Evolutionary conservation across 2,113 vertebrate species (phyloP), one percentile per base, ranked within the genome.

Genomic region (Sprattus sprattus): DNA sequence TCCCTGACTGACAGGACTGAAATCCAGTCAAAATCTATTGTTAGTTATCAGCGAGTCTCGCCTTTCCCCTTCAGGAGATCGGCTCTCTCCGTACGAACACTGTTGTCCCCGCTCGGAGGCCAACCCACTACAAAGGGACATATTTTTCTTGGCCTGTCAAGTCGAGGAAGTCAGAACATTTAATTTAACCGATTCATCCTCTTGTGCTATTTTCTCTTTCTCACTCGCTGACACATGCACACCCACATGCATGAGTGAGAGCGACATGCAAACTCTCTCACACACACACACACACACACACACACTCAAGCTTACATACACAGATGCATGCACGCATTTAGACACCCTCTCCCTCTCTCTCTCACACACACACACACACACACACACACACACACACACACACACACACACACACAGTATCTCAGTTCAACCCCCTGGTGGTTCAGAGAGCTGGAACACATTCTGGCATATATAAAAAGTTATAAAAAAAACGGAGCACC

Each of bases 141-240:
- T 78, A 78, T 39, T 39, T 78, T 78, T 78, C 25, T 78, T 78
- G 25, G 71, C 28, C 71, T 78, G 25, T 32, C 71, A 78, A 39
- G 28, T 78, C 13, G 28, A 78, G 71, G 71, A 78, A 78, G 71
- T 78, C 71, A 78, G 71, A 39, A 78, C 71, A 39, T 78, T 78
- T 39, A 32, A 78, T 67, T 39, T 78, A 78, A 39, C 28, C 28
- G 71, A 78, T 78, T 78, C 71, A 78, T 78, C 71, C 71, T 78
- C 28, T 71, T 71, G 71, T 78, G 71, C 11, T 78, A 78, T 78
- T 32, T 78, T 78, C 71, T 78, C 25, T 15, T 16, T 78, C 71
- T 64, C 60, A 5, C 71, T 71, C 25, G n/a, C 64, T 71, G 64
- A 71, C 64, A 60, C 25, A 45, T n/a, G 32, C 18, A 45, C 82